These are phyloP conservation scores for Heliothis virescens DNA, from an alignment of 1,140 invertebrate genomes.

Conservation along the genomic window DNA sequence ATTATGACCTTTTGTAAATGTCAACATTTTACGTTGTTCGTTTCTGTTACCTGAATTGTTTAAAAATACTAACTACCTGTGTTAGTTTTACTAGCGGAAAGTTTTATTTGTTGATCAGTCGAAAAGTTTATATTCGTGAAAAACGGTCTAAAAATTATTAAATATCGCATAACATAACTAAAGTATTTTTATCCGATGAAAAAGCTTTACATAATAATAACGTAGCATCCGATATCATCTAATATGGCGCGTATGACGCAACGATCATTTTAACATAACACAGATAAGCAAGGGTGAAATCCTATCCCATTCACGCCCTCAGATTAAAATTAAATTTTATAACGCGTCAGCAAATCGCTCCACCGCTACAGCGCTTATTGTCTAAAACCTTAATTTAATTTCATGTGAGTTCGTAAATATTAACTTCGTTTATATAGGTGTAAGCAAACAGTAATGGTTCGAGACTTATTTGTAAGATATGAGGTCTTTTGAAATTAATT, in stretches of 20 bases:
- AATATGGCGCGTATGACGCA: slow-evolving; percentile 62
- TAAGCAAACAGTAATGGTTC: slow-evolving; percentile 45
- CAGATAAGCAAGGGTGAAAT: slow-evolving; percentile 81
- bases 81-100: neutral
- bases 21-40: too few species aligned
- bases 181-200: neutral
- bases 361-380: slow-evolving; percentile 67
- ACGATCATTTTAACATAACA: slow-evolving; percentile 63
- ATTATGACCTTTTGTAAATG: too few species aligned
- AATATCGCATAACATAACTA: too few species aligned
- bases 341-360: slow-evolving; percentile 73
- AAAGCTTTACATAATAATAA: slow-evolving; percentile 31
- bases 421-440: slow-evolving; percentile 56
- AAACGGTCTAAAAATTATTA: too few species aligned
- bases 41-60: neutral
- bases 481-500: slow-evolving; percentile 19
- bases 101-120: neutral
- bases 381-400: slow-evolving; percentile 77
- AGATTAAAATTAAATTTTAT: slow-evolving; percentile 85
- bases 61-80: too few species aligned
- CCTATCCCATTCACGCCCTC: slow-evolving; percentile 81
- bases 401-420: slow-evolving; percentile 68
- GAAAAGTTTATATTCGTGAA: slow-evolving; percentile 20
- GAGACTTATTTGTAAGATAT: slow-evolving; percentile 35
- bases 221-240: slow-evolving; percentile 56